Evolutionary conservation across 2,888 invertebrate genomes (phyloP), one percentile per base, ranked within the genome.

Genomic region (Diploptera punctata): DNA sequence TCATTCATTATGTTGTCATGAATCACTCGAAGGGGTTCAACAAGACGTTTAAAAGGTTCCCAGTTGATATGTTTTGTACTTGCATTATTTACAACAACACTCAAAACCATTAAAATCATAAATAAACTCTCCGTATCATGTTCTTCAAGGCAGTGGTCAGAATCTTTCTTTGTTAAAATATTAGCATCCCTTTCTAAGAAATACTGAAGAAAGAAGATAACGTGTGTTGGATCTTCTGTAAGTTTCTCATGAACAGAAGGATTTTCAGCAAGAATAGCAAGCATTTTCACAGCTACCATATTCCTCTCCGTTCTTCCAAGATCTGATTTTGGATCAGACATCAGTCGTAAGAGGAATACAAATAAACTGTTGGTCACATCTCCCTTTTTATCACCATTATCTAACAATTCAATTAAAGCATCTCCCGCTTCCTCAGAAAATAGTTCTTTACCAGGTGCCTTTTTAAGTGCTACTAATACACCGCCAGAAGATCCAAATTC

Each of bases 81-180:
- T 21, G 68, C 70, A 57, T 77, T 74, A 61, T 77, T 76, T n/a
- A 84, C 62, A 61, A 84, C 82, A 4, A 80, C 77, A 77, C 82
- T 82, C 0, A 84, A 75, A 5, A 83, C 77, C 81, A 83, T 82
- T 18, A 84, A 76, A 72, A 82, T 79, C 3, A 81, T 77, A 29
- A 83, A 83, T 4, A 81, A 71, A 49, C 80, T 76, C 67, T 82
- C 80, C 7, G 77, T 52, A 18, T 72, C 61, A 47, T 68, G 47
- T 24, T 62, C 62, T 16, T 67, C 67, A 9, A 49, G 44, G 16
- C 54, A 70, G 49, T 80, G 77, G 3, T 75, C 73, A 19, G 73
- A 71, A 26, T 72, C 74, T 24, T 75, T 60, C 26, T 61, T 70
- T 52, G 61, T 73, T 68, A 68, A 72, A 43, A 52, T 72, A 61